Base-by-base conservation (phyloP, 1,140 invertebrate genomes). In the Drosophila suzukii region DNA sequence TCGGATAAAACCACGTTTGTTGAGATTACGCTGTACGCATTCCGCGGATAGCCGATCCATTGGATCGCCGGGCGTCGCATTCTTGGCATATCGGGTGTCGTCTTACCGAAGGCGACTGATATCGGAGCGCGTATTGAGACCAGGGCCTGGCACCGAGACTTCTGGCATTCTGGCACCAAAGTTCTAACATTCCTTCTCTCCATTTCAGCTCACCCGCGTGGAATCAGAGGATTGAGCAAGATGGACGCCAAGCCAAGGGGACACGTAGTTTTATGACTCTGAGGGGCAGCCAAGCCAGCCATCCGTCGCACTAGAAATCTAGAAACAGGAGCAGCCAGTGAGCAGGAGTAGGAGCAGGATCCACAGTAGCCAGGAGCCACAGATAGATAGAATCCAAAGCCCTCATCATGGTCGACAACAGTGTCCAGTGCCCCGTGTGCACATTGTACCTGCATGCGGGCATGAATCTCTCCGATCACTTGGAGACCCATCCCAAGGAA, bases 401-500 rank as follows among this genome's bases (percentile, higher is more conserved):
- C 63, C 55, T 13, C 81, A 93, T 86, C 68, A 94, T 94, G 94
- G 93, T 93, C 79, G 93, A 93, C 58, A 93, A 93, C 55, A 93
- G 93, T 63, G 93, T 94, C 72, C 94, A 94, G 84, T 97, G 96
- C 93, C 96, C 96, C 27, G 96, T 97, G 49, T 97, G 96, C 93
- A 97, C 96, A 20, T 93, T 97, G 44, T 97, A 95, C 91, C 93
- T 97, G 50, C 94, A 96, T 70, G 96, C 96, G 92, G 96, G 96
- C 34, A 97, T 97, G 93, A 95, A 95, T 57, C 92, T 97, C 63
- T 95, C 96, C 81, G 94, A 94, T 67, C 96, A 97, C 92, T 93
- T 97, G 88, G 95, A 96, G 82, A 97, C 96, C 7, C 96, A 97
- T 93, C 96, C 96, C 24, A 97, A 97, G 91, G 96, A 97, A 84